phyloP scores from a whole-genome alignment of 2,113 vertebrate genomes.

The Scalopus aquaticus region DNA sequence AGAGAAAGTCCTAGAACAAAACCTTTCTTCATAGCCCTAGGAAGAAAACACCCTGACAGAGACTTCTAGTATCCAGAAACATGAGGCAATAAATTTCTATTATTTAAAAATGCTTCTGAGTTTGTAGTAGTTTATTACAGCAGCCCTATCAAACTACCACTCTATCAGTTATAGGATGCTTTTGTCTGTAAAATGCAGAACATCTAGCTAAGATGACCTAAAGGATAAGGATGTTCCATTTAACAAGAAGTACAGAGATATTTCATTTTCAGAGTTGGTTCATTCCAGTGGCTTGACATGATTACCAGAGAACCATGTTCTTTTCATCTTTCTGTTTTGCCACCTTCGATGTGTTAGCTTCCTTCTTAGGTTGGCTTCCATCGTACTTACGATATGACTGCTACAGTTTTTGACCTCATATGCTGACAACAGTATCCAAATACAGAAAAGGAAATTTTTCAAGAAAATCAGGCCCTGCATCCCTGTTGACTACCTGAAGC shows the following conservation, averaged over 20 bases:
- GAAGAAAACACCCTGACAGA: not conserved
- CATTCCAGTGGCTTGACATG: not conserved
- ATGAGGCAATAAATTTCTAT: not conserved
- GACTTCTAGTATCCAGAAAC: not conserved
- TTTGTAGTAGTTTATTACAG: not conserved
- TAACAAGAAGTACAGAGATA: not conserved
- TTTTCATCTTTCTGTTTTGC: not conserved
- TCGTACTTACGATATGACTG: not conserved
- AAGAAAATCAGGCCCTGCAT: not conserved
- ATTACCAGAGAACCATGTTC: not conserved
- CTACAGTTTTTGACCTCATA: not conserved
- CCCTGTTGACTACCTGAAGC: not conserved
- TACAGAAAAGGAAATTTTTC: slow-evolving; percentile 24
- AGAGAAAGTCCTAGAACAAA: not conserved
- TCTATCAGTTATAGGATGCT: not conserved
- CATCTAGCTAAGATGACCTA: not conserved
- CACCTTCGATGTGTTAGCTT: not conserved
- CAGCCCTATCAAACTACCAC: not conserved
- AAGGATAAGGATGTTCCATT: not conserved
- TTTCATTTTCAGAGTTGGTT: not conserved
- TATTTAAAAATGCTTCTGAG: not conserved
- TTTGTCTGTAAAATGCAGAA: not conserved
- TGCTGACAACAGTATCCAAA: not conserved
- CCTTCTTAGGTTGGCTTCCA: not conserved
- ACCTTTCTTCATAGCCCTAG: not conserved